Evolutionary conservation across 2,888 invertebrate genomes (phyloP), one percentile per base, ranked within the genome.

Genomic region (Stenodema calcarata): DNA sequence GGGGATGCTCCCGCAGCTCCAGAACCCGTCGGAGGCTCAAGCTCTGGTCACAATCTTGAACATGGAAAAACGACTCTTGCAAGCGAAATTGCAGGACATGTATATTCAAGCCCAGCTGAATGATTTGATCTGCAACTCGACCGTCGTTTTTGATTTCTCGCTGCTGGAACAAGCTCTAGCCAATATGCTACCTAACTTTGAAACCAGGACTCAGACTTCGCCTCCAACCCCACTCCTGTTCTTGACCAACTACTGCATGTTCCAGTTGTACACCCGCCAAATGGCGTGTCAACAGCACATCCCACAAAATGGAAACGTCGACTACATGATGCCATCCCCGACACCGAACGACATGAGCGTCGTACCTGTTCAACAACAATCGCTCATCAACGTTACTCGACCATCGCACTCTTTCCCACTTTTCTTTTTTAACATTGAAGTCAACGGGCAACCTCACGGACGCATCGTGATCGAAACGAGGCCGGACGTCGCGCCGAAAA

Each of bases 391-490:
- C 42, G 82, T 89, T 90, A 90, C 90, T 88, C 90, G 91, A 86
- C 90, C 90, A 14, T 89, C 89, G n/a, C 89, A 88, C 87, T 84
- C 89, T n/a, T 89, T 88, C 90, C 95, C 95, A 16, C 92, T 95
- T 87, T 96, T 94, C 91, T 96, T 93, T 91, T 95, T 96, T 91
- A 95, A 95, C 90, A 93, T 95, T 89, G 95, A 95, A 90, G 94
- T 95, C 85, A 94, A 95, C 91, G 95, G 95, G 23, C n/a, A n/a
- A n/a, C n/a, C n/a, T n/a, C n/a, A n/a, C n/a, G n/a, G n/a, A n/a
- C n/a, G n/a, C n/a, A n/a, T n/a, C n/a, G n/a, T n/a, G n/a, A n/a
- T n/a, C n/a, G n/a, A n/a, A n/a, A n/a, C n/a, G n/a, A n/a, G n/a
- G n/a, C n/a, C n/a, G n/a, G n/a, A n/a, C n/a, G n/a, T n/a, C n/a